Evolutionary conservation across 2,113 vertebrate genomes (phyloP).

Genomic region (Pipra filicauda): DNA sequence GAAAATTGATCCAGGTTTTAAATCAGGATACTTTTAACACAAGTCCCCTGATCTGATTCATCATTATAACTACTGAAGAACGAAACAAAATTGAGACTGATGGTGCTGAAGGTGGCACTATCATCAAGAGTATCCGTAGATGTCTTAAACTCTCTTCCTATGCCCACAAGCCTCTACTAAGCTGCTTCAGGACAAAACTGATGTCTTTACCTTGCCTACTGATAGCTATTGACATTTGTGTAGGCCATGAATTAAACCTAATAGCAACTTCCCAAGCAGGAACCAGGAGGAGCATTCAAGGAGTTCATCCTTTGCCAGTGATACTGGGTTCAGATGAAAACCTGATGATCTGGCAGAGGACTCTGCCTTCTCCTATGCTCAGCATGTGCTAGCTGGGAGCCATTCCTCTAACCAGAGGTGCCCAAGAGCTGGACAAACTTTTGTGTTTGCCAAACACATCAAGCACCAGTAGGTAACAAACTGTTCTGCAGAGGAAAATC

Average conservation of each 20-base stretch:
- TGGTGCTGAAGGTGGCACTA: background rate
- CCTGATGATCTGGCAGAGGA: fast-evolving
- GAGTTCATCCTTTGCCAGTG: background rate
- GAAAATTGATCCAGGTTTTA: background rate
- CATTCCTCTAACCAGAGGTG: background rate
- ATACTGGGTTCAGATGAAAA: background rate
- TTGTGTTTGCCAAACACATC: background rate
- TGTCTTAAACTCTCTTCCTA: background rate
- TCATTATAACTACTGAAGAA: background rate
- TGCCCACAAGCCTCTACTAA: background rate
- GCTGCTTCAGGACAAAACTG: background rate
- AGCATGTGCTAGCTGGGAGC: too few relatives aligned
- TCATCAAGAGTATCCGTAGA: background rate
- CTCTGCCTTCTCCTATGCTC: background rate
- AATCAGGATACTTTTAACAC: background rate
- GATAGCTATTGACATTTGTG: background rate
- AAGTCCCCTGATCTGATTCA: background rate
- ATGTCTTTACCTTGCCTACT: background rate
- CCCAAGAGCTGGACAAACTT: background rate
- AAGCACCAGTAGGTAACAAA: background rate
- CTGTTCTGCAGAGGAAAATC: background rate
- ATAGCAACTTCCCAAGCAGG: background rate
- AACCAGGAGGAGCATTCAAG: background rate
- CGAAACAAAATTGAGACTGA: background rate
- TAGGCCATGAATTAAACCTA: background rate